Evolutionary conservation across 2,113 vertebrate genomes (phyloP).

Genomic region (Esox niger): DNA sequence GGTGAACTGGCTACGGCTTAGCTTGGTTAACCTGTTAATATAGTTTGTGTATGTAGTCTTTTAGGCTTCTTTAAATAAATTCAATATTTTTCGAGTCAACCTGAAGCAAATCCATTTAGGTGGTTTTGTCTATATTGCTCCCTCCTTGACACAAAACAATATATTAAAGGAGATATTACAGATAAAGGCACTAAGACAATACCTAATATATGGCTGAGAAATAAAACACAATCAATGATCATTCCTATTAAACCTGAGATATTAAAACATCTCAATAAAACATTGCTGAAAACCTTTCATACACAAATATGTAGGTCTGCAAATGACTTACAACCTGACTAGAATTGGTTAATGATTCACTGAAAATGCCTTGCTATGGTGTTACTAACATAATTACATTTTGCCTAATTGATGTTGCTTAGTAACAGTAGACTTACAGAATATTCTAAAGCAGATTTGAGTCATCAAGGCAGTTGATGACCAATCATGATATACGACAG

Average conservation of each 20-base stretch:
- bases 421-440: conserved; percentile 1
- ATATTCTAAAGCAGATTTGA: neutral
- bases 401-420: neutral
- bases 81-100: too few species aligned
- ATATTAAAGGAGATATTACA: neutral
- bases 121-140: too few species aligned
- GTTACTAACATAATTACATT: neutral
- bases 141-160: too few species aligned
- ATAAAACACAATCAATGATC: neutral
- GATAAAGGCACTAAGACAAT: conserved; percentile 7
- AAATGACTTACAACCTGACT: neutral
- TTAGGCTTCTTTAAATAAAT: neutral
- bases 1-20: neutral
- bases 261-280: conserved; percentile 7
- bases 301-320: neutral
- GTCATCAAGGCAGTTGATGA: neutral
- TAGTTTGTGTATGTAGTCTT: neutral
- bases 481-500: neutral
- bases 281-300: neutral
- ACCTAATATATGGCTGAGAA: neutral
- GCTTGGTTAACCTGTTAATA: neutral
- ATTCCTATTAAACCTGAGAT: conserved; percentile 23
- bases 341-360: neutral
- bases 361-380: neutral
- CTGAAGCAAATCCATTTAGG: too few species aligned